A percentile compares a stretch with the other conserved stretches of the same genome.
Conservation (phyloP, 2,888 invertebrate genomes). For the Phoronis australis region DNA sequence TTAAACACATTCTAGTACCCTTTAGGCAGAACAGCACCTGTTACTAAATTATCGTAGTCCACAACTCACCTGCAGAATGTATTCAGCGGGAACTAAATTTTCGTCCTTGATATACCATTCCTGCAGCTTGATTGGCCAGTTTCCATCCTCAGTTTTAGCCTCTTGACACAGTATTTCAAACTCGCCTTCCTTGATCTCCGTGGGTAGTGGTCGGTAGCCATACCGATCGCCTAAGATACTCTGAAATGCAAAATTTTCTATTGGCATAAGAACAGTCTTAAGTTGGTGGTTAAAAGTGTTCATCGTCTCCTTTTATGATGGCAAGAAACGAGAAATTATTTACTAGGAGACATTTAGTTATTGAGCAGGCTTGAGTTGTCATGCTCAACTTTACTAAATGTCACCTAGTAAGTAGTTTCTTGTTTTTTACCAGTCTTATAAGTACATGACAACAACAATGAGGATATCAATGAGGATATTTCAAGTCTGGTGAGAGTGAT, state of each 20-base stretch:
- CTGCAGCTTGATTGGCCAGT: constrained; percentile 1
- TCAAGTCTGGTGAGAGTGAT: no score
- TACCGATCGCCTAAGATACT: constrained; percentile 21
- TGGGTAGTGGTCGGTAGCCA: constrained; percentile 18
- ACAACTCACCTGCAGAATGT: constrained; percentile 16
- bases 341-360: no score
- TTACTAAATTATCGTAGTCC: no score
- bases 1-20: no score
- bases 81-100: constrained; percentile 18
- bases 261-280: not conserved
- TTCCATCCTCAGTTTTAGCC: not conserved
- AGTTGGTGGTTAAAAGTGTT: not conserved
- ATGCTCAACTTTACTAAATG: no score
- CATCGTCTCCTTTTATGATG: not conserved
- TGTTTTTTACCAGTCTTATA: no score
- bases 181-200: constrained; percentile 11
- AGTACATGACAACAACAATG: no score
- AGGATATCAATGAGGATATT: no score
- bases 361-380: no score
- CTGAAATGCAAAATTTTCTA: constrained; percentile 9
- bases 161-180: constrained; percentile 12
- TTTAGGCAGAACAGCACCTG: no score
- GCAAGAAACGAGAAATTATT: not conserved
- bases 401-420: no score
- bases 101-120: constrained; percentile 20